Conservation (phyloP, 2,797 vertebrate species). For the Luscinia luscinia region DNA sequence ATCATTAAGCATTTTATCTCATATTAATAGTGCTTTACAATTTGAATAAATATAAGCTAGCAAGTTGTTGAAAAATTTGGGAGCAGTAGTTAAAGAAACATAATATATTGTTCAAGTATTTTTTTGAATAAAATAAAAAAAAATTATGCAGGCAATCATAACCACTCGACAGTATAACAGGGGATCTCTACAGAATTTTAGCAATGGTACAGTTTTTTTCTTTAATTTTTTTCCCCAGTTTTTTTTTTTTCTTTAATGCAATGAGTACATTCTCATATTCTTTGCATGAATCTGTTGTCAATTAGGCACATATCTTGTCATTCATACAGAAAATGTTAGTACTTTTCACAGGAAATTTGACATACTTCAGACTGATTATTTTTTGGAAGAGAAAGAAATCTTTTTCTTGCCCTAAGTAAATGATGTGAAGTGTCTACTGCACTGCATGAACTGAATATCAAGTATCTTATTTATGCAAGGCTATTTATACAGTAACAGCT, state of each 20-base stretch:
- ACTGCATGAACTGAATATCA: neutral
- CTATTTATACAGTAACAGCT: neutral
- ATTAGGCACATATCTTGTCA: neutral
- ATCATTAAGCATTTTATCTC: neutral
- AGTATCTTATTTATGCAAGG: neutral
- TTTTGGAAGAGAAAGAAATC: neutral
- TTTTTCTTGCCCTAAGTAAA: neutral
- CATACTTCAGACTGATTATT: neutral
- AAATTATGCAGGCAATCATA: fast-evolving
- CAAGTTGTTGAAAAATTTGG: neutral
- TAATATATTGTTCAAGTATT: neutral
- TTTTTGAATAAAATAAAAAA: neutral
- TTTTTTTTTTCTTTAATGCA: neutral
- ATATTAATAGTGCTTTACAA: neutral
- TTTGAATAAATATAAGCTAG: neutral
- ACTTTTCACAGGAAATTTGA: neutral
- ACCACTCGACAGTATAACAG: neutral
- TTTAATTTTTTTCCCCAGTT: neutral
- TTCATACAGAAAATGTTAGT: neutral
- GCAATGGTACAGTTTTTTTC: neutral
- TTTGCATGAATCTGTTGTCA: neutral
- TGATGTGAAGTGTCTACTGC: neutral
- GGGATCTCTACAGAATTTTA: neutral
- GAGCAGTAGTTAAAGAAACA: neutral
- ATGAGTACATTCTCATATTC: neutral